phyloP scores from a whole-genome alignment of 37 sponge, comb jelly and placozoan species.

The Cladorhizidae sp. region DNA sequence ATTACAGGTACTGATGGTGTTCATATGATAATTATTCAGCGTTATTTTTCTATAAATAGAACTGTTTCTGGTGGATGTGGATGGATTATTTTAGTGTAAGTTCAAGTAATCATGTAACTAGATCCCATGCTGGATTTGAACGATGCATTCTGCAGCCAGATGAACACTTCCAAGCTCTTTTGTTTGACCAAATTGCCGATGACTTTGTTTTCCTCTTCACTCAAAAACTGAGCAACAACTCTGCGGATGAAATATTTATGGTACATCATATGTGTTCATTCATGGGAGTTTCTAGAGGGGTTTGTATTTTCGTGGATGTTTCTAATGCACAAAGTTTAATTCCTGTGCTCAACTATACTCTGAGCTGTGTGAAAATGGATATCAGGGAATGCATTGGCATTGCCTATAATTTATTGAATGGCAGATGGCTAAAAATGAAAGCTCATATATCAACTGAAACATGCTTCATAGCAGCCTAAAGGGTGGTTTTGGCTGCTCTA shows the following conservation, averaged over 20 bases:
- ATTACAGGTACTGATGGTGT: slow-evolving; percentile 32
- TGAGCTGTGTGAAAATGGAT: too few species aligned
- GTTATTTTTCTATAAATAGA: slow-evolving; percentile 44
- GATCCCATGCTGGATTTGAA: not conserved
- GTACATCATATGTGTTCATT: too few species aligned
- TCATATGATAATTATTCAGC: not conserved
- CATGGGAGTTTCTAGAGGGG: too few species aligned
- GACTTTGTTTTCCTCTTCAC: slow-evolving; percentile 30
- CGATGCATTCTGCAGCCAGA: slow-evolving; percentile 40
- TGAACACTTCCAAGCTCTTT: slow-evolving; percentile 11
- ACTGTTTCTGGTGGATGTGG: slow-evolving; percentile 85
- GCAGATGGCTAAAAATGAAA: too few species aligned
- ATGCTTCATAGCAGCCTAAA: too few species aligned
- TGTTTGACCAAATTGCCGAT: slow-evolving; percentile 63
- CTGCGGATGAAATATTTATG: slow-evolving; percentile 58
- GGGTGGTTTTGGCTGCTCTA: too few species aligned
- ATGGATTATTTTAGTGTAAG: slow-evolving; percentile 71
- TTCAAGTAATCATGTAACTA: not conserved
- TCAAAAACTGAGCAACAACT: slow-evolving; percentile 1
- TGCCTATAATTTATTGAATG: too few species aligned
- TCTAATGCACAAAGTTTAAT: too few species aligned
- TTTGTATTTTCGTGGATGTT: too few species aligned
- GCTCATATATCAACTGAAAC: too few species aligned
- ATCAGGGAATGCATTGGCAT: too few species aligned
- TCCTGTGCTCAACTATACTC: too few species aligned